Conservation (phyloP, 1,140 invertebrate genomes). For the Drosophila pruinosa region DNA sequence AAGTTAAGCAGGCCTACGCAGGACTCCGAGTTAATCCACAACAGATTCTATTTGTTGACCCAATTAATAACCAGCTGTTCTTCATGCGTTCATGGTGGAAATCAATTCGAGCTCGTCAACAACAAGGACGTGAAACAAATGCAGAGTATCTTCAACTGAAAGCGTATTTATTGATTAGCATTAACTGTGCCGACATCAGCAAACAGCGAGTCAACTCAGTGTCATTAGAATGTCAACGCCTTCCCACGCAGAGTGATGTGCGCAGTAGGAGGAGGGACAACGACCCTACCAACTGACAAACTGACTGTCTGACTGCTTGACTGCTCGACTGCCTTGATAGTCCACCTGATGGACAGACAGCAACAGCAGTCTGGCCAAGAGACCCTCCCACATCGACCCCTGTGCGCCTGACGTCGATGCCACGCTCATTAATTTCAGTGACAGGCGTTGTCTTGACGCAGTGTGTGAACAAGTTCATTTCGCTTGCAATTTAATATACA, state of each 20-base stretch:
- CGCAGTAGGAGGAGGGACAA: conserved; percentile 38
- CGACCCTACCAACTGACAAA: conserved; percentile 6
- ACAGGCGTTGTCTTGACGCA: conserved; percentile 25
- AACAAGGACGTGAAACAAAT: conserved; percentile 45
- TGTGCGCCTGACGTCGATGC: background rate
- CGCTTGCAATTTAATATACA: conserved; percentile 58
- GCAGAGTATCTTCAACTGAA: conserved; percentile 5
- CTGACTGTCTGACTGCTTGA: conserved; percentile 26
- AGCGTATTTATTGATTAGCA: conserved; percentile 71
- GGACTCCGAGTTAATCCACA: background rate
- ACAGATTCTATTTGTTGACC: background rate
- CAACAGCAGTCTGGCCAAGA: background rate
- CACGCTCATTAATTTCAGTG: conserved; percentile 69
- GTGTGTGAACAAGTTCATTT: conserved; percentile 70
- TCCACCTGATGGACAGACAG: conserved; percentile 10
- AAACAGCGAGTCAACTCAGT: conserved; percentile 69
- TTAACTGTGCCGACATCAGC: conserved; percentile 38
- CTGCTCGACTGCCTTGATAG: conserved; percentile 4
- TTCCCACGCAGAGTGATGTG: background rate
- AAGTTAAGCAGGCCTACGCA: background rate
- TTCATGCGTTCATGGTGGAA: conserved; percentile 28
- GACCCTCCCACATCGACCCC: background rate
- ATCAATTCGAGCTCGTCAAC: conserved; percentile 57
- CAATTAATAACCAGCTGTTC: conserved; percentile 10
- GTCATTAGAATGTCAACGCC: conserved; percentile 72